Conservation (phyloP, 1,140 invertebrate genomes). For the Asobara japonica region DNA sequence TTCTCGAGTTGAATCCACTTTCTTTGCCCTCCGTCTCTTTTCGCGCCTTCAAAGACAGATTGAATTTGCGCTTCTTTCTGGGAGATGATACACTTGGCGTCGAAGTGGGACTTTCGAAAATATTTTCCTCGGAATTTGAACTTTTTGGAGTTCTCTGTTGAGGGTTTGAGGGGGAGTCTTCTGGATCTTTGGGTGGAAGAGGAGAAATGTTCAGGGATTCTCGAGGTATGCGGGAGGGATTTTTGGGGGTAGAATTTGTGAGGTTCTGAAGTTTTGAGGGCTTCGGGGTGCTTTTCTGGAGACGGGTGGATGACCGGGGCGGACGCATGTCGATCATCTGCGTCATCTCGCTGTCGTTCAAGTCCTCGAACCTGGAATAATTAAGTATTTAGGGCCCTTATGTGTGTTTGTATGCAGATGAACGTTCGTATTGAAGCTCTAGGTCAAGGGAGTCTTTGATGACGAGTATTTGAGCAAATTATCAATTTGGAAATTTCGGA, state of each 20-base stretch:
- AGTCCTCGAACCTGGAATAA: no score
- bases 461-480: no score
- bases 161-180: not conserved
- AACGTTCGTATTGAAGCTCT: no score
- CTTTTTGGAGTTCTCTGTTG: no score
- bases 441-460: no score
- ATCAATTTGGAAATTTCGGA: no score
- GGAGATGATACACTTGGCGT: not conserved
- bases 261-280: not conserved
- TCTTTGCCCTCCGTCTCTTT: not conserved
- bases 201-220: not conserved
- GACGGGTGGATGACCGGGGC: not conserved
- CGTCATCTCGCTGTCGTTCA: slow-evolving; percentile 23
- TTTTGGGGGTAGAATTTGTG: not conserved
- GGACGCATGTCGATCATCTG: slow-evolving; percentile 17
- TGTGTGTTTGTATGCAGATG: no score
- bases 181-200: not conserved
- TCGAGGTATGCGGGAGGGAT: not conserved
- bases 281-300: not conserved
- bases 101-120: not conserved
- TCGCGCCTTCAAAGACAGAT: not conserved
- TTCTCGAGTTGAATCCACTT: not conserved
- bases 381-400: no score
- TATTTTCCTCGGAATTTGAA: no score
- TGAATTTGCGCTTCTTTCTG: not conserved